Base-by-base conservation (phyloP, 2,888 invertebrate genomes). In the Mactromeris polynyma region DNA sequence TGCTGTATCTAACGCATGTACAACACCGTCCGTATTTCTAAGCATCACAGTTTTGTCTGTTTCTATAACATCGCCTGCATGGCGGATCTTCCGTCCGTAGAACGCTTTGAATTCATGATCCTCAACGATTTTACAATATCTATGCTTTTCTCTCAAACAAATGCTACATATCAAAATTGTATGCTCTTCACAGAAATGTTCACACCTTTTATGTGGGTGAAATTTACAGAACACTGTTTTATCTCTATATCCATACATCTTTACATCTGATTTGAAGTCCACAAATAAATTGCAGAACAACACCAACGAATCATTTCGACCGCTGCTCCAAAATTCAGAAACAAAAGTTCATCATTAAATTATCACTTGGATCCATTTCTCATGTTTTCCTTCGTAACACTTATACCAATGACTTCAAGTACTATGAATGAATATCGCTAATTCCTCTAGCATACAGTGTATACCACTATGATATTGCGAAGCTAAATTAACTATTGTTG, bases 171-270 rank as follows among this genome's bases (percentile, higher is more conserved):
- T 42, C 4, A 82, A 73, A 7, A 58, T 38, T 11, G 86, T 58
- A 51, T 87, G 86, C 0, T 77, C 33, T n/a, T 87, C 86, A n/a
- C 86, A 87, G 58, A 87, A 87, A 82, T 87, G 86, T 33, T 87
- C 86, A 58, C 86, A 87, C 7, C 86, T 46, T 58, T 87, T 87
- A 54, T 87, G 86, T 17, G 86, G 86, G 42, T 87, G 86, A 82
- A 58, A 78, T 33, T 82, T 82, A 33, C 86, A 87, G 51, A 82
- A 87, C 7, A 87, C 86, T 58, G 77, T 87, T 36, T 77, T 78
- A 42, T 78, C 86, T 19, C 77, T 38, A 33, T 81, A 87, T 17
- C 86, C 86, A 64, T 87, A 87, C 86, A 87, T 87, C 1, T 73
- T 83, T 51, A 51, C 19, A 17, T 1, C 51, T 9, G 51, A 51